Evolutionary conservation across 2,888 invertebrate genomes (phyloP).

Genomic region (Notodonta ziczac): DNA sequence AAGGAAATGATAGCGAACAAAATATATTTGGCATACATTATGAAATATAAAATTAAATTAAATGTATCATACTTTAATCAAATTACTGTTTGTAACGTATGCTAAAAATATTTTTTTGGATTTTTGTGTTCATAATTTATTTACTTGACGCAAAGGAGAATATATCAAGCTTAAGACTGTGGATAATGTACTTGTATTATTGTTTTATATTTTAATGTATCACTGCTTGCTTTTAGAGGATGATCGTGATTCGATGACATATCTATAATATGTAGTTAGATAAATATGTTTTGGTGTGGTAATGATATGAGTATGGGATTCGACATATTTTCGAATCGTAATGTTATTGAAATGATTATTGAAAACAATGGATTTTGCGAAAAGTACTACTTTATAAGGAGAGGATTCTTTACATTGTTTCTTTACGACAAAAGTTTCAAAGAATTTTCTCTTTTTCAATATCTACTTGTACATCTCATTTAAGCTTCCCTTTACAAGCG

Average conservation of each 20-base stretch:
- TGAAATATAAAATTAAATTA: neutral
- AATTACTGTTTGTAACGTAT: constrained; percentile 7
- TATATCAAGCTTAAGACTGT: neutral
- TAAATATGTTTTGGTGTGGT: constrained; percentile 73
- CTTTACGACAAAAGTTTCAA: constrained; percentile 21
- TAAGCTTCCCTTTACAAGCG: constrained; percentile 35
- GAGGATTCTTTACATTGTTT: constrained; percentile 20
- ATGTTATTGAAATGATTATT: constrained; percentile 20
- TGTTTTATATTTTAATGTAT: constrained; percentile 34
- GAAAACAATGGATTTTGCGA: constrained; percentile 24
- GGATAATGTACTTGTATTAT: constrained; percentile 33
- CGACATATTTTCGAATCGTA: constrained; percentile 44
- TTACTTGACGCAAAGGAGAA: neutral
- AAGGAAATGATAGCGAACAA: constrained; percentile 11
- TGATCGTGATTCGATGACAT: constrained; percentile 82
- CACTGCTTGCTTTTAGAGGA: constrained; percentile 75
- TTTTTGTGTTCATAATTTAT: neutral
- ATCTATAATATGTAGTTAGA: constrained; percentile 81
- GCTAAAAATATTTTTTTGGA: constrained; percentile 21
- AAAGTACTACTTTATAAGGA: constrained; percentile 7
- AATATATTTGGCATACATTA: constrained; percentile 27
- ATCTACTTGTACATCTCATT: constrained; percentile 25
- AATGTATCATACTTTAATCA: constrained; percentile 6
- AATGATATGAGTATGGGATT: constrained; percentile 50
- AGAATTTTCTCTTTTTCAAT: constrained; percentile 20